phyloP scores from a whole-genome alignment of 2,797 vertebrate genomes.

The Gymnocypris eckloni region DNA sequence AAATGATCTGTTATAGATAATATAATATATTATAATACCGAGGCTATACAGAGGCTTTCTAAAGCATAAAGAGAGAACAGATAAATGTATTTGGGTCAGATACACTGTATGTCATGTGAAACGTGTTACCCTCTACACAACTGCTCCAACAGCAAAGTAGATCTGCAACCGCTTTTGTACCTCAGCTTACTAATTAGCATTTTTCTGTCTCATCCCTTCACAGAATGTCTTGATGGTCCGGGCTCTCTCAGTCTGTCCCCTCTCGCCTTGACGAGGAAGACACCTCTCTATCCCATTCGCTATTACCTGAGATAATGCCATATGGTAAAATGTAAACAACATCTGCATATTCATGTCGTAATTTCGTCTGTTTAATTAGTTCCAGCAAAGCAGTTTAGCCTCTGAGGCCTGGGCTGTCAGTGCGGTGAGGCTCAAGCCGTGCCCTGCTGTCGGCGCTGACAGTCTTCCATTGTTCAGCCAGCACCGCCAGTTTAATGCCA shows the following conservation, averaged over 20 bases:
- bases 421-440: slow-evolving; percentile 85
- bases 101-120: neutral
- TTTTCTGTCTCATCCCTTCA: slow-evolving; percentile 49
- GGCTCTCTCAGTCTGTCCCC: slow-evolving; percentile 89
- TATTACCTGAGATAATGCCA: slow-evolving; percentile 99
- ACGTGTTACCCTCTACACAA: neutral
- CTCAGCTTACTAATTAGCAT: slow-evolving; percentile 58
- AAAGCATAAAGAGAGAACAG: neutral
- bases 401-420: slow-evolving; percentile 96
- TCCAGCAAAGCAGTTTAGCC: slow-evolving; percentile 99
- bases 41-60: neutral
- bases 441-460: slow-evolving; percentile 92
- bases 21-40: neutral
- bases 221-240: slow-evolving; percentile 83
- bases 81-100: neutral
- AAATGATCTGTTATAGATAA: neutral
- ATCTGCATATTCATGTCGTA: slow-evolving; percentile 99
- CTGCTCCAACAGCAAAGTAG: neutral
- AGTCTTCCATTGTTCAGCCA: slow-evolving; percentile 91
- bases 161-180: slow-evolving; percentile 9
- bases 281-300: slow-evolving; percentile 82
- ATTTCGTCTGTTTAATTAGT: slow-evolving; percentile 99
- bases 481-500: slow-evolving; percentile 85
- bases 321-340: slow-evolving; percentile 99
- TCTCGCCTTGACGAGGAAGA: slow-evolving; percentile 86